These are phyloP conservation scores for Parus major DNA, from an alignment of 2,113 vertebrate genomes.

Conservation along the genomic window DNA sequence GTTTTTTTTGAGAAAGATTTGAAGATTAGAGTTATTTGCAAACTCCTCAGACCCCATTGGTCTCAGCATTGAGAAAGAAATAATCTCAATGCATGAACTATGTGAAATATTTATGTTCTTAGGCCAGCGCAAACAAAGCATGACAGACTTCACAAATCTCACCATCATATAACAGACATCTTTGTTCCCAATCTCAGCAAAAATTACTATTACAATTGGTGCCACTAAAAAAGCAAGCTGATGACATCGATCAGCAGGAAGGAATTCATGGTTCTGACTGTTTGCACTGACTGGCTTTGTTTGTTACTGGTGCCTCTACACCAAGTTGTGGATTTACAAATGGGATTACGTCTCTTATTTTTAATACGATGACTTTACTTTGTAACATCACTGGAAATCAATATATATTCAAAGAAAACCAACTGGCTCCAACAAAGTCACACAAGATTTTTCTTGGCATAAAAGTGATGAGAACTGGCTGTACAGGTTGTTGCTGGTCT, in stretches of 20 bases:
- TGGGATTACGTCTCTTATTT: neutral
- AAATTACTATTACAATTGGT: neutral
- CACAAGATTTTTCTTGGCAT: neutral
- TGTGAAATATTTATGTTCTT: neutral
- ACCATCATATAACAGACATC: neutral
- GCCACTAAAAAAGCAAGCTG: neutral
- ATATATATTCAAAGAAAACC: neutral
- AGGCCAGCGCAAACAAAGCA: neutral
- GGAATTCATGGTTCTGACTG: neutral
- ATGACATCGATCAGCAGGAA: neutral
- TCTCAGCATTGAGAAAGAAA: neutral
- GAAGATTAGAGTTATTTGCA: conserved; percentile 35
- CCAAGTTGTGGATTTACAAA: neutral
- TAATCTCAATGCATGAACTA: neutral
- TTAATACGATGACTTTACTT: neutral
- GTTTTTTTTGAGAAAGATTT: neutral
- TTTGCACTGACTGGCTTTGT: neutral
- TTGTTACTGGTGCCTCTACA: neutral
- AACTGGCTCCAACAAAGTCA: neutral
- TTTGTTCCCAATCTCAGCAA: neutral
- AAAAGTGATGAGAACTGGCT: neutral
- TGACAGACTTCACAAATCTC: neutral
- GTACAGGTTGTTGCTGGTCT: neutral
- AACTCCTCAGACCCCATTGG: neutral
- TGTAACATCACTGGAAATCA: neutral